Evolutionary conservation across 2,888 invertebrate species (phyloP), one percentile per base, ranked within the genome.

Genomic region (Ernsta delagoae): DNA sequence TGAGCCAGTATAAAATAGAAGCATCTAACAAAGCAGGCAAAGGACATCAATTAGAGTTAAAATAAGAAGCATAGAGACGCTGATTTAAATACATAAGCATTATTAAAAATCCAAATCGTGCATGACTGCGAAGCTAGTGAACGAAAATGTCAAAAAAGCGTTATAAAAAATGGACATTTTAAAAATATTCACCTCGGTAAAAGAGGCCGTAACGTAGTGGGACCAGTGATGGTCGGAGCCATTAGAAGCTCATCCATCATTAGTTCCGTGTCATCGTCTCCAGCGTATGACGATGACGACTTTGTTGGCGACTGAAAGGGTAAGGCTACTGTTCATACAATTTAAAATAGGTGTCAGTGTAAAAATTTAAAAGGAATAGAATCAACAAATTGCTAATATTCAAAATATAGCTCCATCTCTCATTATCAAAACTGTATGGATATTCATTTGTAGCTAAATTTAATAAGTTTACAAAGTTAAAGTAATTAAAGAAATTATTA

Each of bases 181-280:
- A 12, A 4, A 61, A 2, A 60, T 56, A 48, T 45, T 74, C 88
- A 95, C 94, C 97, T 94, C 72, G 96, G 96, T 72, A 96, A 85
- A 48, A 97, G 86, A 45, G 96, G 96, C 74, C 96, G 91, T 65
- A 96, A 91, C 0, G 95, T 95, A 41, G 95, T 95, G 57, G 96
- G 96, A 74, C 96, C 96, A n/a, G 96, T 95, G 79, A 96, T 96
- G 0, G 96, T 96, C 0, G 96, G 96, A 7, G 96, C 96, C 96
- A 96, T 96, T 56, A 97, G 85, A 5, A 96, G 93, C 78, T 97
- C 97, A 76, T 96, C 96, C 97, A 96, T 97, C 96, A 97, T 96
- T 61, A 96, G 91, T 77, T 97, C 97, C 0, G 96, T 96, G 70
- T 97, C 97, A 77, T 97, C 97, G 75, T 95, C 95, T 73, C 96